Conservation (phyloP, 2,113 vertebrate genomes). For the Rhipidura dahli region DNA sequence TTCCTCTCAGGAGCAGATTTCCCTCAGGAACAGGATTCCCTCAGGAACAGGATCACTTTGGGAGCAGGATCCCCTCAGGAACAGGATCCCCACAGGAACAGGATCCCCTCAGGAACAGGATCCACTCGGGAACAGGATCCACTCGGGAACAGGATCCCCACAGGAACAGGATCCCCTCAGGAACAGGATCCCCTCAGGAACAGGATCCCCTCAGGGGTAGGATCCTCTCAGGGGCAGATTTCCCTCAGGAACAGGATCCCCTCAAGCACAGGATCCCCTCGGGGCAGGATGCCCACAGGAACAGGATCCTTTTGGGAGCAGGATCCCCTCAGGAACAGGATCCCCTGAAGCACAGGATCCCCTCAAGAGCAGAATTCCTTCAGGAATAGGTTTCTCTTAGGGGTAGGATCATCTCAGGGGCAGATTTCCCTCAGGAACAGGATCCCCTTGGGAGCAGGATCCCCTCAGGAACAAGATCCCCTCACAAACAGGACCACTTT, state of each 20-base stretch:
- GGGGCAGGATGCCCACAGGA: background rate
- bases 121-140: rapidly evolving
- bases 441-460: rapidly evolving
- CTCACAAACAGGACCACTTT: rapidly evolving
- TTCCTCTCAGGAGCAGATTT: rapidly evolving
- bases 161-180: rapidly evolving
- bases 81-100: rapidly evolving
- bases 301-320: rapidly evolving
- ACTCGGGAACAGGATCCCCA: rapidly evolving
- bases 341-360: background rate
- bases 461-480: background rate
- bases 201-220: background rate
- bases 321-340: no score
- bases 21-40: rapidly evolving
- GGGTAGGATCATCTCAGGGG: background rate
- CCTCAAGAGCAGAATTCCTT: rapidly evolving
- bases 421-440: background rate
- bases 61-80: rapidly evolving
- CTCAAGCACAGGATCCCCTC: no score
- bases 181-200: rapidly evolving
- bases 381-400: background rate
- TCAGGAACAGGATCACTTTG: rapidly evolving
- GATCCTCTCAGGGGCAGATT: rapidly evolving
- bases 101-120: rapidly evolving
- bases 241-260: rapidly evolving